A percentile compares a stretch with the other conserved stretches of the same genome.
Conservation (phyloP, 2,888 invertebrate genomes). For the Atherix ibis region DNA sequence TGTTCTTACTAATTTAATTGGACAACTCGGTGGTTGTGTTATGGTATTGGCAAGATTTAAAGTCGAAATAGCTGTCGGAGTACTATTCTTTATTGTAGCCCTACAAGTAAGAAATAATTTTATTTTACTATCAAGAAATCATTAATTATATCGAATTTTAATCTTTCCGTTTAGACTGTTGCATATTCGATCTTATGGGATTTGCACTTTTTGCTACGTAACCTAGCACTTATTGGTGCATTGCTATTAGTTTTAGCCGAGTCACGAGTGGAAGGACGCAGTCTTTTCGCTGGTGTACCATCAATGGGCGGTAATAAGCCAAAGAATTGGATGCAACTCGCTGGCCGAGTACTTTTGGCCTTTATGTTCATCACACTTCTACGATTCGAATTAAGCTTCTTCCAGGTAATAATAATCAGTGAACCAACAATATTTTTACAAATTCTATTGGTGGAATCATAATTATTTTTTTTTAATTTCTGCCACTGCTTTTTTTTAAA, state of each 20-base stretch:
- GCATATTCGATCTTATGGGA: slow-evolving; percentile 98
- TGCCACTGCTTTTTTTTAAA: too few relatives aligned
- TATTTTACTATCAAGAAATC: slow-evolving; percentile 1
- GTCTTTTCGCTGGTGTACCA: slow-evolving; percentile 91
- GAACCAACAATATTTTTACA: too few relatives aligned
- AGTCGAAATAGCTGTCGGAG: slow-evolving; percentile 80
- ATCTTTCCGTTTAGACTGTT: slow-evolving; percentile 50
- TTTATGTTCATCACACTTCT: slow-evolving; percentile 98
- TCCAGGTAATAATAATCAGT: slow-evolving; percentile 66
- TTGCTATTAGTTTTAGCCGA: slow-evolving; percentile 92
- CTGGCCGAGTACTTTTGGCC: slow-evolving; percentile 86
- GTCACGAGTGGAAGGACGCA: slow-evolving; percentile 80
- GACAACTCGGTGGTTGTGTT: slow-evolving; percentile 89
- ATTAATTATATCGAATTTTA: slow-evolving; percentile 9
- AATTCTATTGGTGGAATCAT: neutral
- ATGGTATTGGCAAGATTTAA: slow-evolving; percentile 88
- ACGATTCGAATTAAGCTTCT: slow-evolving; percentile 78
- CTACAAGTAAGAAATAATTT: slow-evolving; percentile 56
- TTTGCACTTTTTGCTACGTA: slow-evolving; percentile 87
- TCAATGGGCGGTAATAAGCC: slow-evolving; percentile 88
- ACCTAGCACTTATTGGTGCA: slow-evolving; percentile 95
- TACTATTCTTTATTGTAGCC: slow-evolving; percentile 89
- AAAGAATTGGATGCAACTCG: slow-evolving; percentile 89
- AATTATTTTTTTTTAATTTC: slow-evolving; percentile 4
- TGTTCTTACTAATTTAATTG: slow-evolving; percentile 87